Base-by-base conservation (phyloP, 2,888 invertebrate species). In the Lordiphosa andalusiaca region DNA sequence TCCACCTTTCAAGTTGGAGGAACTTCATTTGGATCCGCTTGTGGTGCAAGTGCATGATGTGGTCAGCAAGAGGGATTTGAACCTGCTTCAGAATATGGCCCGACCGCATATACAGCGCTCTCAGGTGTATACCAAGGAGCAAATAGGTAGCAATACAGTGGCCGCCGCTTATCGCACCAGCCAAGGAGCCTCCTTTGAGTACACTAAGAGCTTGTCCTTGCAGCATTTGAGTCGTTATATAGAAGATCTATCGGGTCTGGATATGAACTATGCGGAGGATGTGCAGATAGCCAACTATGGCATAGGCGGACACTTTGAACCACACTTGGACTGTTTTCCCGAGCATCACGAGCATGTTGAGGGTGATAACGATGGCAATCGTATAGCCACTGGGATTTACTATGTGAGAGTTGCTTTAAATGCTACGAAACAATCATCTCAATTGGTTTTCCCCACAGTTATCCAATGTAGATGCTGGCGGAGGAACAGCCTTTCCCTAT, bases 391-490 rank as follows among this genome's bases (percentile, higher is more conserved):
- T 0, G 95, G 96, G 63, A 91, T 99, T 35, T 97, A 96, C 89
- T 98, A 98, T 90, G 98, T 25, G 7, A 7, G 25, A 0, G 2
- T 6, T 1, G 2, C 25, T 7, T 7, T 7, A 7, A 6, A 7
- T 25, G 2, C 1, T 2, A 2, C 7, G 7, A 2, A 25, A 25
- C 6, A 7, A 25, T 7, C 6, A 25, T 25, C 25, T 7, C 7
- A 25, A 6, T 7, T 25, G 30, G 9, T 3, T 1, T 10, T 25
- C 25, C 25, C 25, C 25, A 7, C 6, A 98, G 98, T 96, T 99
- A 94, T 95, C 95, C 53, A 96, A 98, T 87, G 98, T 99, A n/a
- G 93, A 95, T 37, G 97, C 96, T 86, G 99, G 99, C 1, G 99
- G 99, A 9, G 98, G 97, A 2, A 99, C 99, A 0, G 99, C 98